Evolutionary conservation across 2,113 vertebrate species (phyloP), one percentile per base, ranked within the genome.

Genomic region (Cheilinus undulatus): DNA sequence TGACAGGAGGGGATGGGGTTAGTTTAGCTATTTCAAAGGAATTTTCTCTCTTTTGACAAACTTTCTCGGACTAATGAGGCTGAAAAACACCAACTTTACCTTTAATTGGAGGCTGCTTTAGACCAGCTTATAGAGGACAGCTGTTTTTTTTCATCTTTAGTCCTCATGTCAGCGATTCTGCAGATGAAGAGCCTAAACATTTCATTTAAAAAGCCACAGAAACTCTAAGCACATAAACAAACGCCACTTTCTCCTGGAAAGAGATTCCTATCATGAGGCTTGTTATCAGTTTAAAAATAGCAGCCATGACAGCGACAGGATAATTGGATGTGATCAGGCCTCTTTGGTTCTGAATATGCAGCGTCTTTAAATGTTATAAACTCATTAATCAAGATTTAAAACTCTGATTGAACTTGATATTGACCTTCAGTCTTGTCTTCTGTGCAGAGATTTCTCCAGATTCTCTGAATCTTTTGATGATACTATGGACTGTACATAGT

Each of bases 101-200:
- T 65, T 65, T 76, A 76, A 72, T 76, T 78, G 67, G 74, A 60
- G 70, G 60, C 59, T 15, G 36, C 57, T 77, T 63, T 19, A 42
- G 38, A 34, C 26, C 45, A 12, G 42, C 1, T 43, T 8, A 22
- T 27, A 1, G 4, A n/a, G 11, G 22, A 13, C 15, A 17, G 6
- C 2, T 12, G 20, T 36, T 20, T 52, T 40, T 23, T 57, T 23
- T 71, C 57, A 78, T 75, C 61, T 19, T 63, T 5, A 54, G 59
- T 66, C 62, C 58, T 74, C 69, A 77, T 49, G 69, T 58, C 1
- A 3, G 26, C 43, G 13, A 61, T 60, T 69, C 58, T 3, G 20
- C 48, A 50, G 42, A 69, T 65, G 42, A 56, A 54, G 36, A n/a
- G 17, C 2, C 17, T 15, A 40, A 63, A 57, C 27, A 54, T 43